Conservation (phyloP, 2,888 invertebrate species). For the Plebejus melissa region DNA sequence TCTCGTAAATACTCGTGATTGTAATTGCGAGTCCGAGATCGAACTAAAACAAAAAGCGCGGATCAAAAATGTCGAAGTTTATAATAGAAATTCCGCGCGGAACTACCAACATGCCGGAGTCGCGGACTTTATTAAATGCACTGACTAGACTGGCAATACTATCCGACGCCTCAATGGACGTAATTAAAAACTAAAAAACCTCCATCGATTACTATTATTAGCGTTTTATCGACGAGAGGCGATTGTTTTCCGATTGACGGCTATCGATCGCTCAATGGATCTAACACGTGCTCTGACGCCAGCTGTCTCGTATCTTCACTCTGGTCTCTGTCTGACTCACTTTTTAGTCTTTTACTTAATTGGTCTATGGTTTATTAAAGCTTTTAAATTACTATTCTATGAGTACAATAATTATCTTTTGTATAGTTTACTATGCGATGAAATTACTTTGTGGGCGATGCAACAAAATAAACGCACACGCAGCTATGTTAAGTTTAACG, state of each 20-base stretch:
- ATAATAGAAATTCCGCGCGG: conserved; percentile 67
- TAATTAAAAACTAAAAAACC: conserved; percentile 74
- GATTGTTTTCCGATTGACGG: conserved; percentile 66
- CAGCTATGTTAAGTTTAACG: not conserved
- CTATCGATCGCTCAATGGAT: conserved; percentile 51
- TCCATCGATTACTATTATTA: conserved; percentile 75
- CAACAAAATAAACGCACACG: not conserved
- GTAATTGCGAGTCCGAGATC: conserved; percentile 18
- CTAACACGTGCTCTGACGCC: conserved; percentile 47
- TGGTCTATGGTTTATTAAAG: not conserved
- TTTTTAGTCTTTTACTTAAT: conserved; percentile 28
- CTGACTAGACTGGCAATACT: conserved; percentile 76
- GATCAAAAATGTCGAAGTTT: conserved; percentile 48
- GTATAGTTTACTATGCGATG: not conserved
- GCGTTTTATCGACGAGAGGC: conserved; percentile 56
- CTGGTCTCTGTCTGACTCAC: conserved; percentile 31
- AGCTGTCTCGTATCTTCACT: conserved; percentile 33
- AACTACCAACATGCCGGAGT: conserved; percentile 57
- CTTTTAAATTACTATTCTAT: not conserved
- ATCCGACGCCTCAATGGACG: conserved; percentile 71
- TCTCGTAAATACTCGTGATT: not conserved
- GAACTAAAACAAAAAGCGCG: conserved; percentile 43
- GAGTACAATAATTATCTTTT: not conserved
- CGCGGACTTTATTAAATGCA: conserved; percentile 67
- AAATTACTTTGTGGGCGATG: not conserved